Percentiles rank a stretch among this genome's conserved stretches.
These are phyloP conservation scores for Gonatopus flavifemur DNA, from an alignment of 1,140 invertebrate genomes.

Conservation along the genomic window DNA sequence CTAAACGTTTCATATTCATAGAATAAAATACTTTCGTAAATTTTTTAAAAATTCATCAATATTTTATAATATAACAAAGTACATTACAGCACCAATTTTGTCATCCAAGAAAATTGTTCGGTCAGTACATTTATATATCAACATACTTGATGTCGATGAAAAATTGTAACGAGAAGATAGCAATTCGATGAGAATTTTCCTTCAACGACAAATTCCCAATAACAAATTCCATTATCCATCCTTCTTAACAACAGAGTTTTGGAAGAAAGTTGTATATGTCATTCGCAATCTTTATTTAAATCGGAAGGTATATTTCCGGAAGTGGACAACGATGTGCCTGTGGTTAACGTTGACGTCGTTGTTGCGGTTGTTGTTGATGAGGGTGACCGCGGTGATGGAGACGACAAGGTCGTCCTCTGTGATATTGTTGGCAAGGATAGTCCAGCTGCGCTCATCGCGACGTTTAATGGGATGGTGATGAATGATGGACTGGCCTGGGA, in stretches of 20 bases:
- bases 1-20: no score
- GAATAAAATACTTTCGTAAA: no score
- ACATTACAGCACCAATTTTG: no score
- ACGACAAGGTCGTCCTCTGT: conserved; percentile 38
- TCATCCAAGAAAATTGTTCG: no score
- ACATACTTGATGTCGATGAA: no score
- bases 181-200: not conserved
- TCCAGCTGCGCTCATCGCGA: conserved; percentile 50
- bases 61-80: no score
- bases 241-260: conserved; percentile 6
- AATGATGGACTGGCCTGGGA: conserved; percentile 49
- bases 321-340: conserved; percentile 17
- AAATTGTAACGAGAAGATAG: not conserved
- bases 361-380: conserved; percentile 25
- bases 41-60: no score
- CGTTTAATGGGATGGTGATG: conserved; percentile 54
- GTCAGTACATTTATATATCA: no score
- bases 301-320: conserved; percentile 48
- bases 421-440: conserved; percentile 46
- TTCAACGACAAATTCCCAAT: not conserved
- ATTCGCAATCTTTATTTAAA: conserved; percentile 51
- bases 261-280: no score
- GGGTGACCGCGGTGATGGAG: conserved; percentile 36
- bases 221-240: not conserved
- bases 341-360: conserved; percentile 12